Evolutionary conservation across 2,113 vertebrate species (phyloP).

Genomic region (Nansenia antarctica): DNA sequence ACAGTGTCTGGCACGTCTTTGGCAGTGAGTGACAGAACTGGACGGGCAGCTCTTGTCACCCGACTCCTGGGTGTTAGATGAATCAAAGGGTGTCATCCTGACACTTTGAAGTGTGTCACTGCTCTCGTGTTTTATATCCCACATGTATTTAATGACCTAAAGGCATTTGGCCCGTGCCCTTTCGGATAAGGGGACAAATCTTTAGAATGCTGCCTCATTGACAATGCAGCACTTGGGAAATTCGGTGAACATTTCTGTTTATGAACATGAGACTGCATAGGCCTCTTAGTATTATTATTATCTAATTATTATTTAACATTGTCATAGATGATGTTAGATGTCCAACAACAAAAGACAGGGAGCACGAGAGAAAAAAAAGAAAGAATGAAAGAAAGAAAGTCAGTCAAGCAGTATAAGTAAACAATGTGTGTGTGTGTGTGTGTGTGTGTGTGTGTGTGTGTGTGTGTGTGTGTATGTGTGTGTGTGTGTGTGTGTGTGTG

Average conservation of each 20-base stretch:
- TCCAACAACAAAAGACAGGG: constrained; percentile 32
- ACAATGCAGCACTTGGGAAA: too few species aligned
- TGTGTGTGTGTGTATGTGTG: too few species aligned
- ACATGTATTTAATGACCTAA: constrained; percentile 38
- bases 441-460: too few species aligned
- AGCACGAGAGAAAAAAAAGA: neutral
- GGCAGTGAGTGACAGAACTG: constrained; percentile 29
- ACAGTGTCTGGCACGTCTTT: constrained; percentile 25
- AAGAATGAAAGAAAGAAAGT: constrained; percentile 28
- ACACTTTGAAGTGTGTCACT: constrained; percentile 59
- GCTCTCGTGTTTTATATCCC: constrained; percentile 8
- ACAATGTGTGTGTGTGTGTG: neutral
- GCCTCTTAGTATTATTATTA: neutral
- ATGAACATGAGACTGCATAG: neutral
- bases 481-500: too few species aligned
- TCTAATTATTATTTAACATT: neutral
- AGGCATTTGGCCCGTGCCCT: constrained; percentile 16
- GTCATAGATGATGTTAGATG: neutral
- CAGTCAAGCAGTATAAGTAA: constrained; percentile 22
- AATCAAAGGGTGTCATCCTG: constrained; percentile 48
- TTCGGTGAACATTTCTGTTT: neutral
- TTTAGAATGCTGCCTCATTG: too few species aligned
- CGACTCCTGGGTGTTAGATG: constrained; percentile 51
- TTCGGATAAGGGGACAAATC: too few species aligned
- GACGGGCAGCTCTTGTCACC: constrained; percentile 46